Evolutionary conservation across 2,888 invertebrate species (phyloP), one percentile per base, ranked within the genome.

Genomic region (Phragmatobia fuliginosa): DNA sequence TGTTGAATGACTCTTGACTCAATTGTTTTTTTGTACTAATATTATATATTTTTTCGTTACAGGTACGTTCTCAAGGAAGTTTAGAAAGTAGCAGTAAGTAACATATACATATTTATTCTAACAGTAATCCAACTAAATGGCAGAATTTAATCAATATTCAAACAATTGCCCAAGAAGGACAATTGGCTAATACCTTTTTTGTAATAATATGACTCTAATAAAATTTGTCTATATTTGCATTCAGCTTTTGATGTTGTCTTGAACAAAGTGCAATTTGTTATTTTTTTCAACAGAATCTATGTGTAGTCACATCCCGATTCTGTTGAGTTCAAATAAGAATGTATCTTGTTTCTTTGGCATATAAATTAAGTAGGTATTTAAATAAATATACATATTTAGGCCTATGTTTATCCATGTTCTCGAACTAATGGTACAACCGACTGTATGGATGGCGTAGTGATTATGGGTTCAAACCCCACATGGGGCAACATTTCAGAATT

Each of bases 11-110:
- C 5, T 52, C 14, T 14, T 25, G 11, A 25, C 11, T 52, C 52
- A 52, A 52, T 25, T 52, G 52, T 14, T 25, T 52, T 52, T n/a
- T 49, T 49, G 10, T 11, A 25, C 11, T 52, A 10, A 14, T 38
- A 38, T 28, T 10, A 2, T 16, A n/a, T n/a, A n/a, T 41, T 32
- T 52, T 32, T 64, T 14, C 0, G 8, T 63, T 63, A 0, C 63
- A 63, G 63, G 63, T 63, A 63, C 16, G 63, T 63, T 16, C 16
- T n/a, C 32, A 14, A 32, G 11, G 49, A n/a, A 16, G 32, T 38
- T 18, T 28, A 21, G 31, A 41, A 14, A 31, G 41, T n/a, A 21
- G 11, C 6, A 31, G 62, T 41, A 41, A 62, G 62, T 11, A 18
- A 49, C n/a, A n/a, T 1, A 41, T 7, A 28, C 18, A 28, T 28